These are phyloP conservation scores for Mesembrinibis cayennensis DNA, from an alignment of 2,113 vertebrate species.

Conservation along the genomic window DNA sequence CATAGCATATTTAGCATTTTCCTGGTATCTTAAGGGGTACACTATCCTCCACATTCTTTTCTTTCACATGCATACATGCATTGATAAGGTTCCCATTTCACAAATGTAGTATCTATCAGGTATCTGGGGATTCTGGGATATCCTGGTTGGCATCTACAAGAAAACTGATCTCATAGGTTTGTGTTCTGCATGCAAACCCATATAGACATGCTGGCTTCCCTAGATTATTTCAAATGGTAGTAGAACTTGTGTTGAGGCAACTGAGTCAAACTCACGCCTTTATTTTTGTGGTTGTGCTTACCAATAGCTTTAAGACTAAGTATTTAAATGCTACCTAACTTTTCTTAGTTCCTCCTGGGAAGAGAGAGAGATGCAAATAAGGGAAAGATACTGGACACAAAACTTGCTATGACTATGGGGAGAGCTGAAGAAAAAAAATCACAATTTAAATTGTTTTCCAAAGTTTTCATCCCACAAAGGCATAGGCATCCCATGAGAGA, in stretches of 20 bases:
- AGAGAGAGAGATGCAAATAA: neutral
- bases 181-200: neutral
- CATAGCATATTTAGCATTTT: neutral
- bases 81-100: neutral
- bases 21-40: neutral
- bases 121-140: neutral
- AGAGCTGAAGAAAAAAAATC: neutral
- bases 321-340: neutral
- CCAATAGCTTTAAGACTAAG: neutral
- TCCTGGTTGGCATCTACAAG: neutral
- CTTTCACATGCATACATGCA: neutral
- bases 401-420: neutral
- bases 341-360: neutral
- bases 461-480: neutral
- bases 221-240: neutral
- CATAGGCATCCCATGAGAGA: neutral
- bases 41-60: neutral
- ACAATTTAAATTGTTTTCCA: accelerated
- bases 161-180: neutral
- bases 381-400: neutral
- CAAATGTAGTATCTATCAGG: accelerated
- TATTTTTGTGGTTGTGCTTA: neutral
- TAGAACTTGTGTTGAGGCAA: neutral
- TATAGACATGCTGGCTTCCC: accelerated
- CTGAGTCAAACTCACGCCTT: neutral